Evolutionary conservation across 2,888 invertebrate species (phyloP), one percentile per base, ranked within the genome.

Genomic region (Phymatocera aterrima): DNA sequence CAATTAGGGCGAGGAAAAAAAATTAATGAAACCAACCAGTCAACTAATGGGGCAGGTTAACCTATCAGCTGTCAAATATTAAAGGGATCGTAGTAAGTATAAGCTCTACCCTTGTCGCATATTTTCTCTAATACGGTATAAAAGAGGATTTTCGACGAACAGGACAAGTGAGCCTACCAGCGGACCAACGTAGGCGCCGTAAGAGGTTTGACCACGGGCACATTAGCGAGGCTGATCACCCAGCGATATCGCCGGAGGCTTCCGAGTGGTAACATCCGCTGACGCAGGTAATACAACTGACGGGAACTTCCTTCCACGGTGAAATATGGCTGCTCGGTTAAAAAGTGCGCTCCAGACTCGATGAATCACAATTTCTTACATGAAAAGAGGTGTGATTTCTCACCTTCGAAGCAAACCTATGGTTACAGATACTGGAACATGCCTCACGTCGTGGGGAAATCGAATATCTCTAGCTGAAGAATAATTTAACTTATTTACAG

Each of bases 251-350:
- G 60, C 77, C 46, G 70, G 78, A 78, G 80, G 68, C 79, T 78
- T 79, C 65, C 46, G 77, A 80, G 81, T 79, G 78, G 79, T 77
- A 80, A 78, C 81, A 79, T 80, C 80, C 79, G 77, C 65, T 51
- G 78, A 70, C 54, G 78, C 78, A 70, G 72, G 72, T 72, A 72
- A 68, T 54, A 40, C 51, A 78, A 70, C 78, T 37, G 78, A 78
- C 28, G 78, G 68, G 65, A 51, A 65, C 78, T 78, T 78, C 78
- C 78, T 78, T 68, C 40, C 54, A 24, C 4, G 37, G 24, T 78
- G 60, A 77, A 60, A 60, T 61, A 61, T 43, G 28, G 37, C 77
- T 24, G 21, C 60, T 57, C 60, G 18, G 48, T 72, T 51, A 48
- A 72, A 3, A 72, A 51, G 31, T 51, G 15, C 48, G 34, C 72